Evolutionary conservation across 1,140 invertebrate species (phyloP).

Genomic region (Drosophila cardini): DNA sequence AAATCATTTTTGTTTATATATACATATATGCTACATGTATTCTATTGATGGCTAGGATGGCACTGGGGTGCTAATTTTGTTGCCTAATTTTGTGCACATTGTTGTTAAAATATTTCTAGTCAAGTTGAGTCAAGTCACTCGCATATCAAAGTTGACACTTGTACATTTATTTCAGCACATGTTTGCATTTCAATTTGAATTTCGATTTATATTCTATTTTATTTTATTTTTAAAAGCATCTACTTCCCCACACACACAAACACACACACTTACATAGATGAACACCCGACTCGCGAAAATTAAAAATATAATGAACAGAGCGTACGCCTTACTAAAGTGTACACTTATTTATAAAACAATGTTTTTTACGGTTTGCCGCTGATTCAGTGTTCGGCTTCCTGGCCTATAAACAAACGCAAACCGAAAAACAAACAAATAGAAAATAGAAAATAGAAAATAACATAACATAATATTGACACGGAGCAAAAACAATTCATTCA

Average conservation of each 20-base stretch:
- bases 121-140: slow-evolving; percentile 72
- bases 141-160: slow-evolving; percentile 79
- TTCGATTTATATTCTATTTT: slow-evolving; percentile 57
- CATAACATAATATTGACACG: slow-evolving; percentile 76
- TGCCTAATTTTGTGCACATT: slow-evolving; percentile 51
- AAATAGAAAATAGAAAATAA: slow-evolving; percentile 28
- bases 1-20: slow-evolving; percentile 23
- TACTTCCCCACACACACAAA: too few species aligned
- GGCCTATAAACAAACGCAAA: slow-evolving; percentile 68
- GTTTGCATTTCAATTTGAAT: slow-evolving; percentile 75
- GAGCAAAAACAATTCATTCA: slow-evolving; percentile 80
- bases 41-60: neutral
- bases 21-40: too few species aligned
- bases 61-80: slow-evolving; percentile 28
- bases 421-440: slow-evolving; percentile 20
- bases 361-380: slow-evolving; percentile 66
- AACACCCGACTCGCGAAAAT: neutral
- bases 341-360: slow-evolving; percentile 74
- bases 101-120: slow-evolving; percentile 64
- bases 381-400: slow-evolving; percentile 61
- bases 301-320: slow-evolving; percentile 34
- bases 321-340: slow-evolving; percentile 49
- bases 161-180: slow-evolving; percentile 73
- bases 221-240: slow-evolving; percentile 50
- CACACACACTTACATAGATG: too few species aligned